Conservation (phyloP, 2,113 vertebrate species). For the Gymnarchus niloticus region DNA sequence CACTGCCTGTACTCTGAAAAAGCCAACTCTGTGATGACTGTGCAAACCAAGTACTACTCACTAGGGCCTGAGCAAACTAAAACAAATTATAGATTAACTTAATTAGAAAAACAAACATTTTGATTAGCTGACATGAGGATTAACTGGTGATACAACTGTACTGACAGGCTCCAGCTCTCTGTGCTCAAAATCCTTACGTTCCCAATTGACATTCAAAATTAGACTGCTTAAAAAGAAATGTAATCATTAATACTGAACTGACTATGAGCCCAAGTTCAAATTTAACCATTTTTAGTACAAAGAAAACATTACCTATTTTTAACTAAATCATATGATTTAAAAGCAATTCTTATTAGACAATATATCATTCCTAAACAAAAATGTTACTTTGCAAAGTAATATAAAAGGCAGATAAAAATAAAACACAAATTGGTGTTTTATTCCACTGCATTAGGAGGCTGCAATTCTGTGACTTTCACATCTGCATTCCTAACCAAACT, state of each 20-base stretch:
- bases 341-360: no score
- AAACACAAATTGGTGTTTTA: slow-evolving; percentile 34
- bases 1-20: background rate
- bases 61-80: background rate
- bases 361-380: no score
- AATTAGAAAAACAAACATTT: background rate
- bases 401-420: slow-evolving; percentile 25
- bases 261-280: background rate
- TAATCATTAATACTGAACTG: background rate
- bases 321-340: no score
- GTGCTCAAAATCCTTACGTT: background rate
- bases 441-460: background rate
- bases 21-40: background rate
- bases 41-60: background rate
- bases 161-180: background rate
- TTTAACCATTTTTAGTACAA: no score
- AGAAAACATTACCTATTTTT: no score
- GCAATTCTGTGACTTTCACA: background rate
- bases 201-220: background rate
- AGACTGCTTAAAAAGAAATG: background rate
- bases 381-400: background rate
- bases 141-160: background rate
- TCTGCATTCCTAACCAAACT: slow-evolving; percentile 52
- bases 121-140: background rate
- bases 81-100: background rate